Evolutionary conservation across 1,140 invertebrate species (phyloP), one percentile per base, ranked within the genome.

Genomic region (Sitodiplosis mosellana): DNA sequence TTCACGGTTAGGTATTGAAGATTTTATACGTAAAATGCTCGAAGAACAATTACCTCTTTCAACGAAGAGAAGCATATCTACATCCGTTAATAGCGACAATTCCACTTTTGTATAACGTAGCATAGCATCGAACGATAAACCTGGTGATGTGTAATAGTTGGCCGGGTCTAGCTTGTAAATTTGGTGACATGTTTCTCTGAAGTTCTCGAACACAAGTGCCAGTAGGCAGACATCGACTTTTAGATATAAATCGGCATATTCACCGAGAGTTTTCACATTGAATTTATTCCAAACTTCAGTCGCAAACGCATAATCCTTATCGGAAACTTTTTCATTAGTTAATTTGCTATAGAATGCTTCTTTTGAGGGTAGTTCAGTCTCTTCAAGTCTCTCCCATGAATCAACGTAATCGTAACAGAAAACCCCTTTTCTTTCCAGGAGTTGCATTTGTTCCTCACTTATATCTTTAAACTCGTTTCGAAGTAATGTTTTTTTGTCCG

Each of bases 181-280:
- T 43, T 54, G 48, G 48, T 55, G 41, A 52, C 57, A 58, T 14
- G 47, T 51, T 21, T 54, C 49, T 52, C 64, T 33, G 54, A 68
- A 71, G 53, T 68, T 66, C 60, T 70, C 65, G 56, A 72, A 70
- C 19, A 72, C 53, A 57, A 70, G 66, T 8, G 57, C 59, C 46
- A 66, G 51, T 27, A 68, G 49, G 17, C 63, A 43, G 4, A 67
- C 56, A 54, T 69, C 57, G 46, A 52, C 56, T 57, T 61, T 65
- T 20, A 67, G 51, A 54, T 70, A 69, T 22, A 70, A 51, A 48
- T 66, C 59, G 22, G 60, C n/a, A n/a, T n/a, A n/a, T n/a, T n/a
- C n/a, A n/a, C n/a, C n/a, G n/a, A n/a, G n/a, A n/a, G n/a, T n/a
- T n/a, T n/a, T n/a, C n/a, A n/a, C n/a, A n/a, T n/a, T n/a, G n/a